Percentiles rank a stretch among this genome's conserved stretches.
Evolutionary conservation across 2,888 invertebrate genomes (phyloP).

Genomic region (Margaritifera margaritifera): DNA sequence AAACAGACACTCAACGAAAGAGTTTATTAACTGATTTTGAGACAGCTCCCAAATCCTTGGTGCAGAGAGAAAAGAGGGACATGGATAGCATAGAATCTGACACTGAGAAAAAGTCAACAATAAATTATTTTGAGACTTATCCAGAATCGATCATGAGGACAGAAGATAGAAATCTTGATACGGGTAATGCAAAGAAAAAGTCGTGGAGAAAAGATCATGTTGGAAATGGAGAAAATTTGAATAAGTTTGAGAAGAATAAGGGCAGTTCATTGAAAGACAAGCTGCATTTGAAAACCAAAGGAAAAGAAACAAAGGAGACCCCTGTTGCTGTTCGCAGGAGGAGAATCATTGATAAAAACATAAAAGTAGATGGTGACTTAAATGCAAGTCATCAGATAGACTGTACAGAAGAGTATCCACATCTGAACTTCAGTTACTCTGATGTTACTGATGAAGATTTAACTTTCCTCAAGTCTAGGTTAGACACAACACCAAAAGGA

Average conservation of each 20-base stretch:
- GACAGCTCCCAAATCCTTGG: too few relatives aligned
- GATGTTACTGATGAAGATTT: slow-evolving; percentile 47
- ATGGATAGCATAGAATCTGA: too few relatives aligned
- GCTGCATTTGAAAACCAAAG: slow-evolving; percentile 6
- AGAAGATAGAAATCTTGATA: neutral
- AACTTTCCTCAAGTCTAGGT: slow-evolving; percentile 34
- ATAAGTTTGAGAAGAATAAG: slow-evolving; percentile 2
- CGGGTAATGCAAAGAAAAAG: slow-evolving; percentile 1
- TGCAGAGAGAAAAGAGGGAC: too few relatives aligned
- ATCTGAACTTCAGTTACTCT: slow-evolving; percentile 54
- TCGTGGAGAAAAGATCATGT: slow-evolving; percentile 2
- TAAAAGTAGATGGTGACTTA: slow-evolving; percentile 33
- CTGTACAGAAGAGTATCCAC: slow-evolving; percentile 29
- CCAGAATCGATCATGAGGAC: too few relatives aligned
- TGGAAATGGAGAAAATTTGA: slow-evolving; percentile 3
- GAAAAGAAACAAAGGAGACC: slow-evolving; percentile 17
- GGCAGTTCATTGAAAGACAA: too few relatives aligned
- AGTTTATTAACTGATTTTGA: too few relatives aligned
- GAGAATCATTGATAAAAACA: slow-evolving; percentile 52
- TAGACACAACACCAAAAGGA: slow-evolving; percentile 10
- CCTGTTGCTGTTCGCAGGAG: slow-evolving; percentile 41
- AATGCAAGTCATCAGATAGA: slow-evolving; percentile 40
- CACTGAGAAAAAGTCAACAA: too few relatives aligned
- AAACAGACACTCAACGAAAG: too few relatives aligned
- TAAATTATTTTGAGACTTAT: too few relatives aligned